Evolutionary conservation across 1,140 invertebrate genomes (phyloP), one percentile per base, ranked within the genome.

Genomic region (Cydia splendana): DNA sequence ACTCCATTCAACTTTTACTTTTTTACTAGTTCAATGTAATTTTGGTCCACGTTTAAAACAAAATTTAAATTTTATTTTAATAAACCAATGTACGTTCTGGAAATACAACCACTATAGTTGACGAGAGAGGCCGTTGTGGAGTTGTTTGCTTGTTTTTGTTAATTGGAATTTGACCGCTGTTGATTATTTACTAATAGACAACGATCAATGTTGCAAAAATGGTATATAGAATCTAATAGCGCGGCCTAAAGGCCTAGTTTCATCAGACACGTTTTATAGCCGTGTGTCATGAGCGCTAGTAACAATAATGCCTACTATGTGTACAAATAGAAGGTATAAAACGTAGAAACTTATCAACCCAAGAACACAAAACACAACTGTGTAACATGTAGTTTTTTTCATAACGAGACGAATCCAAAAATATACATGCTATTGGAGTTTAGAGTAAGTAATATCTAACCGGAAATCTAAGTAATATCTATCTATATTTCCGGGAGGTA

Each of bases 121-220:
- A 62, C 12, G 7, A 24, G 57, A 62, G 57, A 62, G 20, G 20
- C 3, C 57, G 20, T 24, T 51, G 45, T 78, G 76, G 10, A 48
- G 12, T 48, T 67, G 78, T 34, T 71, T 79, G 78, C 38, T 79
- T 71, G 38, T 67, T 51, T 28, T 71, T 62, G 24, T 77, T 75
- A 45, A 38, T 30, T 75, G 48, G 74, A 62, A 15, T 79, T 76
- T 38, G 77, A 75, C 20, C 75, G 71, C 15, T 48, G 75, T 34
- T 45, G 75, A 18, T 69, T 76, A n/a, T 45, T 62, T 38, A 73
- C 69, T 20, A 42, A 30, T 45, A 57, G 76, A 48, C 15, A 62
- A 24, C 57, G 20, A 24, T 24, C 57, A 62, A 24, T 62, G 57
- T 24, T 62, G 18, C 57, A 24, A 62, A 62, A 62, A 62, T 62